Conservation (phyloP, 2,797 vertebrate species). For the Neopelma chrysocephalum region DNA sequence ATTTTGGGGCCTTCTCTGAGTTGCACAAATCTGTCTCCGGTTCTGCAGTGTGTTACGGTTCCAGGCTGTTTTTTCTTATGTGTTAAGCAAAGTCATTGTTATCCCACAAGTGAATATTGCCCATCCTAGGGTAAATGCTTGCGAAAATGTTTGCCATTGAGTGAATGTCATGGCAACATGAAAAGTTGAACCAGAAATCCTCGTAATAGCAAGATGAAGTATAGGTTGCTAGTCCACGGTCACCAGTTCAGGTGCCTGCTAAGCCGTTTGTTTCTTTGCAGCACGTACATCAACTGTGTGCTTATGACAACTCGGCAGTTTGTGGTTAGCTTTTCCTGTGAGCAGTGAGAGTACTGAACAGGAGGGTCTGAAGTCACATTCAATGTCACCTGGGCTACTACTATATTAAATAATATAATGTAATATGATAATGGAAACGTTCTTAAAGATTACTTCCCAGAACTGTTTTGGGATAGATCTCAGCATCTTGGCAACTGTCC, state of each 20-base stretch:
- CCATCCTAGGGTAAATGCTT: not conserved
- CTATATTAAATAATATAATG: not conserved
- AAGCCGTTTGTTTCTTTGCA: not conserved
- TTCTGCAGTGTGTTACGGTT: not conserved
- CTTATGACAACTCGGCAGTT: not conserved
- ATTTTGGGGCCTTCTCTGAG: not conserved
- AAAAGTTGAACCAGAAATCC: not conserved
- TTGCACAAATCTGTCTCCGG: not conserved
- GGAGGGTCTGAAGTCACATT: not conserved
- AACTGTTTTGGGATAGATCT: conserved; percentile 54
- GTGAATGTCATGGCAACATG: not conserved
- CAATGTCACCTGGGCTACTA: not conserved
- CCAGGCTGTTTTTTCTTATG: not conserved
- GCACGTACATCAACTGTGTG: not conserved
- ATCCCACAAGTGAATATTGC: not conserved
- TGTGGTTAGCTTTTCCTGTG: conserved; percentile 62
- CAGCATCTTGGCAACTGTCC: conserved; percentile 32
- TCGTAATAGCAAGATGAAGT: fast-evolving
- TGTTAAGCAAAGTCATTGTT: not conserved
- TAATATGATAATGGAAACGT: conserved; percentile 29
- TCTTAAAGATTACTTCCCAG: conserved; percentile 54
- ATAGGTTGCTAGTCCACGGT: not conserved
- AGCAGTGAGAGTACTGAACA: not conserved
- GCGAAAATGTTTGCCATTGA: not conserved
- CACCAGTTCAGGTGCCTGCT: not conserved